Evolutionary conservation across 2,888 invertebrate species (phyloP), one percentile per base, ranked within the genome.

Genomic region (Schizaphis graminum): DNA sequence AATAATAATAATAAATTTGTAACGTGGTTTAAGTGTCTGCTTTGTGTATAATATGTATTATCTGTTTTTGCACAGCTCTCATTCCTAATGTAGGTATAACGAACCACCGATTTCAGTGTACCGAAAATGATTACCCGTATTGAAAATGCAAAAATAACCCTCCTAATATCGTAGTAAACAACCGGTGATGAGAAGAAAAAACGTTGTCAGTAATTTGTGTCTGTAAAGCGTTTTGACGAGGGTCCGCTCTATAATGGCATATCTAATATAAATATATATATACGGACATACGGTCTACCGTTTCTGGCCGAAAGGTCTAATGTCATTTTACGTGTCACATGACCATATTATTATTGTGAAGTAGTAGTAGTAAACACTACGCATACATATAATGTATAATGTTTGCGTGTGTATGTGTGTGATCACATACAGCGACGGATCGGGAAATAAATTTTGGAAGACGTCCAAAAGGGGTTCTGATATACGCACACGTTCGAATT

Each of bases 51-150:
- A n/a, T 61, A 8, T 28, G 28, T 28, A 3, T 77, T 4, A 11
- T 28, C 28, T n/a, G n/a, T 67, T 5, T 67, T 35, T 35, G 41
- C 4, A 3, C n/a, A 13, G 57, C 28, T 91, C 11, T 11, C n/a
- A 21, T 90, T 49, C 67, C 24, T 35, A 35, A 88, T 56, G 53
- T 35, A 24, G 24, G 35, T 88, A 88, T 24, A 47, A 41, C 24
- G 41, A 5, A 47, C 13, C 24, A 47, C 26, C 26, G 57, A n/a
- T 85, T 44, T 28, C n/a, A 21, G 41, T 85, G 84, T 56, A 91
- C 44, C 44, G 57, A 91, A 57, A 61, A 85, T 57, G 85, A 86
- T 85, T 57, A 61, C 57, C 85, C 44, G 85, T 85, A 57, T 91
- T 28, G 85, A 41, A 47, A 91, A 2, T 11, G 24, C 24, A 47